Evolutionary conservation across 2,888 invertebrate genomes (phyloP).

Genomic region (Bimastos eiseni): DNA sequence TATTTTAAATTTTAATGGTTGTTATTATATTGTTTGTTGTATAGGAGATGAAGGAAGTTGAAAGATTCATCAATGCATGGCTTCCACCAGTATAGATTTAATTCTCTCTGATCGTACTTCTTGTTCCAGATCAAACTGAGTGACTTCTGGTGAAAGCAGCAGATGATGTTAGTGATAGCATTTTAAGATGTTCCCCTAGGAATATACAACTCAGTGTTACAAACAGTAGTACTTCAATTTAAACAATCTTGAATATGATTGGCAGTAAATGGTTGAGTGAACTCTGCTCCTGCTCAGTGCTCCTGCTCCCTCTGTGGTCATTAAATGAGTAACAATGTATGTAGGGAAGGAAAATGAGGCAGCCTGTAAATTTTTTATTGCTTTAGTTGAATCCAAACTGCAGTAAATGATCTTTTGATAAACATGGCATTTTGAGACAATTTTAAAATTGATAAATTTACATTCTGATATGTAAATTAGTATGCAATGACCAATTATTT

Average conservation of each 20-base stretch:
- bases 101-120: neutral
- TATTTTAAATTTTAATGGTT: neutral
- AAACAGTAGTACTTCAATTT: neutral
- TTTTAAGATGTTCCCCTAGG: neutral
- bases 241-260: neutral
- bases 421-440: too few relatives aligned
- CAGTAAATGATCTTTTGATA: too few relatives aligned
- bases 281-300: neutral
- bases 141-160: neutral
- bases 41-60: constrained; percentile 44
- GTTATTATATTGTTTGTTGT: constrained; percentile 18
- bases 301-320: neutral
- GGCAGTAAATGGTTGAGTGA: neutral
- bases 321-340: neutral
- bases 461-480: too few relatives aligned
- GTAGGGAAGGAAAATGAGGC: too few relatives aligned
- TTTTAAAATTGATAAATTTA: too few relatives aligned
- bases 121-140: neutral
- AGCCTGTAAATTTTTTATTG: too few relatives aligned
- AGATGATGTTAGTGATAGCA: neutral
- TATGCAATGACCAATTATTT: too few relatives aligned
- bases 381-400: too few relatives aligned
- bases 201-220: neutral
- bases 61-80: constrained; percentile 36
- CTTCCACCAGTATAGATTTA: constrained; percentile 33